phyloP scores from a whole-genome alignment of 92 coral and sea anemone genomes.

The Metridium senile region DNA sequence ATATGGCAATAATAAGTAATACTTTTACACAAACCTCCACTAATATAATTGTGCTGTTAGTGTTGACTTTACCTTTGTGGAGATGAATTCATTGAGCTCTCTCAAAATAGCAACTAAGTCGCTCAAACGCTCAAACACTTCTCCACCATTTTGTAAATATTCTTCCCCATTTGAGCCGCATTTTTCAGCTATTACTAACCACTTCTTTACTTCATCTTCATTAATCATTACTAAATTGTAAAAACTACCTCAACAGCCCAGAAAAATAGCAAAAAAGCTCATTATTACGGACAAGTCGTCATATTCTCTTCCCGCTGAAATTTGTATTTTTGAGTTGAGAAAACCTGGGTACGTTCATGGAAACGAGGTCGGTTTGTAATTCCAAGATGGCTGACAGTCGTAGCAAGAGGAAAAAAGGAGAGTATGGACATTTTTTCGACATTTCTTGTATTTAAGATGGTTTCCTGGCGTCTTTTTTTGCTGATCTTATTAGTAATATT shows the following conservation, averaged over 20 bases:
- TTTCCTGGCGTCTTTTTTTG: slow-evolving; percentile 10
- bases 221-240: slow-evolving; percentile 40
- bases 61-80: slow-evolving; percentile 58
- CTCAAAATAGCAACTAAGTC: slow-evolving; percentile 49
- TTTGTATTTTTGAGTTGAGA: background rate
- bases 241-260: background rate
- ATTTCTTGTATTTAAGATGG: slow-evolving; percentile 24
- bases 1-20: too few species aligned
- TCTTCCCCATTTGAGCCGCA: slow-evolving; percentile 35
- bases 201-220: slow-evolving; percentile 68
- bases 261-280: background rate
- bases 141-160: slow-evolving; percentile 22
- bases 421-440: slow-evolving; percentile 5
- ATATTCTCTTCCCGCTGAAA: background rate
- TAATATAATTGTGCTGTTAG: too few species aligned
- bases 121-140: slow-evolving; percentile 17
- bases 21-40: too few species aligned
- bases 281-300: background rate
- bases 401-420: background rate
- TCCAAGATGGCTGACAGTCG: slow-evolving; percentile 52
- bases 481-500: slow-evolving; percentile 29
- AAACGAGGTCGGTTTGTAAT: slow-evolving; percentile 4
- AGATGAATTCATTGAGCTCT: slow-evolving; percentile 46
- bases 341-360: background rate
- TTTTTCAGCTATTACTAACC: slow-evolving; percentile 56